These are phyloP conservation scores for Automeris io DNA, from an alignment of 2,888 invertebrate species.

Conservation along the genomic window DNA sequence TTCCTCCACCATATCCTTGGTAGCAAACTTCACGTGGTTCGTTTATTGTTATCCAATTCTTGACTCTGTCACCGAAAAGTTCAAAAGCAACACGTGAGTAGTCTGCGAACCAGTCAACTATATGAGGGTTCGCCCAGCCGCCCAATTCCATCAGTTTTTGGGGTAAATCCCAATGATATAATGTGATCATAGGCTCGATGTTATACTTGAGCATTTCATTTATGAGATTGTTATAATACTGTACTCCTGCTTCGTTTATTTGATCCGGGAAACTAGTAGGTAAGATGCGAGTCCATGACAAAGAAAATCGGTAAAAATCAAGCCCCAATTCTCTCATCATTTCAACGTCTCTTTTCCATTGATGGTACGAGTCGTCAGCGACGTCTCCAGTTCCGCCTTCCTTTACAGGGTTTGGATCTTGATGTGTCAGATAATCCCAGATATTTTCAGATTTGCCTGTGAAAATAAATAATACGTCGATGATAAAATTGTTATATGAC, in stretches of 20 bases:
- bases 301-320: conserved; percentile 74
- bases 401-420: conserved; percentile 51
- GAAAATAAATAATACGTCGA: not conserved
- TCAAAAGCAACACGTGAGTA: conserved; percentile 56
- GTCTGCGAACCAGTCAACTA: conserved; percentile 60
- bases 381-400: conserved; percentile 77
- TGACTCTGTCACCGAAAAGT: conserved; percentile 62
- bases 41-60: conserved; percentile 76
- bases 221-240: conserved; percentile 62
- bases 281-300: conserved; percentile 80
- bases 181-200: conserved; percentile 77
- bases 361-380: conserved; percentile 78
- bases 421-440: conserved; percentile 79
- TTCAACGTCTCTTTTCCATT: conserved; percentile 72
- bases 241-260: conserved; percentile 68
- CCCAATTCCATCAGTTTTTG: conserved; percentile 69
- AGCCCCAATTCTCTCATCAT: conserved; percentile 60
- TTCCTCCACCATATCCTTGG: conserved; percentile 51
- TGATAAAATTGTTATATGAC: no score
- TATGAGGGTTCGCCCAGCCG: conserved; percentile 62
- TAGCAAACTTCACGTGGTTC: conserved; percentile 58
- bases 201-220: conserved; percentile 73
- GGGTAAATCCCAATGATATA: conserved; percentile 74
- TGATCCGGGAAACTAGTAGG: conserved; percentile 72
- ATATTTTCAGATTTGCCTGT: conserved; percentile 75